Percentiles rank a stretch among this genome's conserved stretches.
phyloP scores from a whole-genome alignment of 1,140 invertebrate genomes.

The Bombus breviceps region DNA sequence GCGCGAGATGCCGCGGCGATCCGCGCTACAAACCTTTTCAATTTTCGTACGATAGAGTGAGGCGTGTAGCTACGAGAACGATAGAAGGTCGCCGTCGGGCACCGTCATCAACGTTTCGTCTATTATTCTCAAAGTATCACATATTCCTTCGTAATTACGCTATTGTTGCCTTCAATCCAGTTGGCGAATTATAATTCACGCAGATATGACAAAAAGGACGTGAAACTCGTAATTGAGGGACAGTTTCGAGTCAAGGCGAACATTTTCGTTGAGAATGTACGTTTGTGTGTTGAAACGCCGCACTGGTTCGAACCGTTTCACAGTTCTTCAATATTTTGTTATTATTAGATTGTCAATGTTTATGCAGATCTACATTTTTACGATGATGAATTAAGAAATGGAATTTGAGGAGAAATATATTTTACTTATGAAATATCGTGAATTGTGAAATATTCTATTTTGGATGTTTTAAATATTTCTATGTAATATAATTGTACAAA shows the following conservation, averaged over 20 bases:
- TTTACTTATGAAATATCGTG: too few species aligned
- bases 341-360: too few species aligned
- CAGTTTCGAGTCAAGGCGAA: neutral
- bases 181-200: neutral
- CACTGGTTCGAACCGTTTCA: too few species aligned
- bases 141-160: neutral
- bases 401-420: neutral
- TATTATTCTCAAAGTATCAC: neutral
- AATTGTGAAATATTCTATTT: too few species aligned
- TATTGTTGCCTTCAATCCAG: neutral
- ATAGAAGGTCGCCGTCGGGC: slow-evolving; percentile 36
- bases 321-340: too few species aligned
- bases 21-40: slow-evolving; percentile 19
- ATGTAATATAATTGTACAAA: too few species aligned
- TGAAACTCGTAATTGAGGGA: neutral
- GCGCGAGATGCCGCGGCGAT: slow-evolving; percentile 24
- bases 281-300: too few species aligned
- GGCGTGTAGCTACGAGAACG: slow-evolving; percentile 28
- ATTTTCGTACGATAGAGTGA: slow-evolving; percentile 39
- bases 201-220: neutral
- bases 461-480: neutral
- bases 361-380: neutral
- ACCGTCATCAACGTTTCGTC: slow-evolving; percentile 29
- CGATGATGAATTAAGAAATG: neutral
- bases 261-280: neutral